Conservation (phyloP, 2,888 invertebrate species). For the Gerris lacustris region DNA sequence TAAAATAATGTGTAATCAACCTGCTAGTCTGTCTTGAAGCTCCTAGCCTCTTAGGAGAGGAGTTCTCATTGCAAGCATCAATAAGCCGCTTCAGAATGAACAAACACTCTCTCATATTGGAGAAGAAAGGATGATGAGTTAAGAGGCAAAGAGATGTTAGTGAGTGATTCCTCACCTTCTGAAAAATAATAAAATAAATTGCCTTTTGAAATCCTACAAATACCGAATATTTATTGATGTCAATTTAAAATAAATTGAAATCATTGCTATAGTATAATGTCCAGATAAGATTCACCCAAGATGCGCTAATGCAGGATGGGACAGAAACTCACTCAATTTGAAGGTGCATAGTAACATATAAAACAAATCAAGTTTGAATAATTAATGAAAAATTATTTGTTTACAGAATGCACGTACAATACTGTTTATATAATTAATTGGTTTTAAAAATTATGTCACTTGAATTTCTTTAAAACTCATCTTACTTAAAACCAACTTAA, state of each 20-base stretch:
- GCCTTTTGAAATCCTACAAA: neutral
- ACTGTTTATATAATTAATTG: no score
- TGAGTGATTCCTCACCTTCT: constrained; percentile 80
- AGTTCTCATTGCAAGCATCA: constrained; percentile 93
- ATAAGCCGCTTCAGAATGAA: constrained; percentile 90
- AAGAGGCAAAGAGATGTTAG: constrained; percentile 93
- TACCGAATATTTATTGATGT: neutral
- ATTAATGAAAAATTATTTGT: no score
- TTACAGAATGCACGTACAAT: no score
- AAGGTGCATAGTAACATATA: no score
- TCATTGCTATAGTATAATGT: constrained; percentile 14
- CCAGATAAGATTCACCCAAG: no score
- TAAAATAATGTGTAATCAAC: constrained; percentile 39
- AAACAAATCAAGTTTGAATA: no score
- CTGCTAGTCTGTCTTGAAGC: constrained; percentile 75
- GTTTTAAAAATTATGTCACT: no score
- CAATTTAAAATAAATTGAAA: constrained; percentile 6
- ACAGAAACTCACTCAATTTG: no score
- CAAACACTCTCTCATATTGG: constrained; percentile 94
- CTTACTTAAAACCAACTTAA: no score
- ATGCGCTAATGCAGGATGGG: no score
- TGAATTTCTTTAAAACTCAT: no score
- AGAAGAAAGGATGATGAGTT: constrained; percentile 98
- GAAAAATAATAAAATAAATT: constrained; percentile 36
- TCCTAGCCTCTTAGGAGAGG: constrained; percentile 74